Base-by-base conservation (phyloP, 2,797 vertebrate genomes). In the Craterocephalus amniculus region DNA sequence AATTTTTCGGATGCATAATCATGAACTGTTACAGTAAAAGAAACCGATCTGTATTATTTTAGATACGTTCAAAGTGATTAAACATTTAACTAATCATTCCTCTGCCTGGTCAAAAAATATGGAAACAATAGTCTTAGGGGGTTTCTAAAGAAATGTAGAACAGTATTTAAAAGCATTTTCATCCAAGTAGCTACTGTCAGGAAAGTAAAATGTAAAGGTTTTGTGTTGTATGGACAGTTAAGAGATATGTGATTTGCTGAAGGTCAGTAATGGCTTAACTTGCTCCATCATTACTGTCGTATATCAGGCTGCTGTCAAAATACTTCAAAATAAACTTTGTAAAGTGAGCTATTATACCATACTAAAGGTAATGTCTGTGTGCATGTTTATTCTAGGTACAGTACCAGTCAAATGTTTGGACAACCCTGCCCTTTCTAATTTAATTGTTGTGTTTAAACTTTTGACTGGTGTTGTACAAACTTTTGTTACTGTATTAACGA, bases 201-300 rank as follows among this genome's bases (percentile, higher is more conserved):
- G 8, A 6, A 34, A 34, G 5, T 34, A 34, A 6, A 36, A 36
- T 13, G 35, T 13, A 36, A 38, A 51, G 20, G 22, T 2, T 60
- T 2, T 60, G 59, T 6, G 3, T 3, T 12, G 20, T 11, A 73
- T 12, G 64, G 54, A 75, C 29, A 64, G 63, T 5, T 58, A 60
- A 29, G 59, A 38, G 62, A 57, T 62, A 74, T 51, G 11, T 48
- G 43, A 48, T 22, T 26, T 4, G 24, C 24, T 70, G 87, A 55
- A 79, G 59, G 18, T 79, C 63, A 43, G 2, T 26, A 24, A 22
- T 24, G 4, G 14, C 4, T 24, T 40, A 7, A 22, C 8, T 60
- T 77, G 52, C 55, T 52, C 4, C 62, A 38, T 27, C 77, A 79
- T 84, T 85, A 81, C 70, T 38, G 69, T 27, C 32, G 58, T 90